phyloP scores from a whole-genome alignment of 2,797 vertebrate species.

The Halcyon chelicuti region DNA sequence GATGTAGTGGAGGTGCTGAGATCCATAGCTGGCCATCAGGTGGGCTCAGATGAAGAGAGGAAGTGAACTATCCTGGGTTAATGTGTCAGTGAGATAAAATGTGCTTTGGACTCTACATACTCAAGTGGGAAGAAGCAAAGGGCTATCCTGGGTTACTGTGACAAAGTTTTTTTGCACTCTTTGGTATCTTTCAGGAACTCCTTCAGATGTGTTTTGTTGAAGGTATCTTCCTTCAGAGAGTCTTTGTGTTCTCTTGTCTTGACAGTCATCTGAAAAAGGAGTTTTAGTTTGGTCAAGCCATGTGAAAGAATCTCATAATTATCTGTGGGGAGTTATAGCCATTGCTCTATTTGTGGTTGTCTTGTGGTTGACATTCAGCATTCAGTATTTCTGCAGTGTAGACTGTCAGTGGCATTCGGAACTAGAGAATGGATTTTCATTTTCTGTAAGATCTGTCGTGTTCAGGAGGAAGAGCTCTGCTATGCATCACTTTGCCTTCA shows the following conservation, averaged over 20 bases:
- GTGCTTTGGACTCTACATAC: neutral
- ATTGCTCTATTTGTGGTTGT: neutral
- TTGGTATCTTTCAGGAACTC: neutral
- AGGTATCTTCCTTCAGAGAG: neutral
- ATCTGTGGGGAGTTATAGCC: neutral
- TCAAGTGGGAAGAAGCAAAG: neutral
- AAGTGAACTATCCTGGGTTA: neutral
- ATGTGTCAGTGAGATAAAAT: neutral
- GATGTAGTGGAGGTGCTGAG: neutral
- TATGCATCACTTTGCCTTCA: neutral
- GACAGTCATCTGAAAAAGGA: neutral
- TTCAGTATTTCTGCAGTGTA: neutral
- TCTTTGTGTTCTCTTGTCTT: neutral
- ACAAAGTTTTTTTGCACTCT: neutral
- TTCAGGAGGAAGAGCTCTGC: neutral
- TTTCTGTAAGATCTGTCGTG: neutral
- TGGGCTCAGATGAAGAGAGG: accelerated
- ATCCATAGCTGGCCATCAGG: accelerated
- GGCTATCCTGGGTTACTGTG: neutral
- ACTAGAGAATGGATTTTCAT: neutral
- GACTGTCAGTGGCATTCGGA: neutral
- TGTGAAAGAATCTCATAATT: neutral
- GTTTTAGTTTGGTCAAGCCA: neutral
- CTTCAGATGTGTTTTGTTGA: neutral
- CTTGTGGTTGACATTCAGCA: neutral